Evolutionary conservation across 1,140 invertebrate genomes (phyloP).

Genomic region (Asbolus verrucosus): DNA sequence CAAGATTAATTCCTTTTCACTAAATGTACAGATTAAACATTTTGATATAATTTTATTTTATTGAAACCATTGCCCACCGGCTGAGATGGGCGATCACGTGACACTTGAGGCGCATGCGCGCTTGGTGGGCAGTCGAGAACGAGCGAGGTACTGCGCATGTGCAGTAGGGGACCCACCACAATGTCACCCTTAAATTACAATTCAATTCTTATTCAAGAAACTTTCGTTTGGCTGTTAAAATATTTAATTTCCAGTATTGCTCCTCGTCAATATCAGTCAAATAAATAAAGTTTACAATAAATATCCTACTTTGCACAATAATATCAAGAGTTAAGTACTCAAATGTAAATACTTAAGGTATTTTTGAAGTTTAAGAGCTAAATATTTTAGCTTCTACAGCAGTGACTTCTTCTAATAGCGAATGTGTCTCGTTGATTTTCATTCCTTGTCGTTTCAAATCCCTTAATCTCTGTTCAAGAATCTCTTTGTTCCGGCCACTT

Average conservation of each 20-base stretch:
- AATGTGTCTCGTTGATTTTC: conserved; percentile 69
- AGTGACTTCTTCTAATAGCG: conserved; percentile 61
- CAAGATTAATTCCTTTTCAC: conserved; percentile 28
- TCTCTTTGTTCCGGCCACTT: conserved; percentile 72
- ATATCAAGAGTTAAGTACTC: conserved; percentile 1
- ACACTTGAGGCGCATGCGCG: too few relatives aligned
- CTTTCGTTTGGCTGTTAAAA: too few relatives aligned
- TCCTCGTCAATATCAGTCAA: conserved; percentile 14
- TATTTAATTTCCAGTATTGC: background rate
- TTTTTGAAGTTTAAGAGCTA: background rate
- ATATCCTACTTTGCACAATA: background rate
- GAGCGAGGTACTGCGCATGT: too few relatives aligned
- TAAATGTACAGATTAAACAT: conserved; percentile 45
- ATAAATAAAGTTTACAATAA: conserved; percentile 21
- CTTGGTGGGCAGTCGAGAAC: too few relatives aligned
- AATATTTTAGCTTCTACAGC: conserved; percentile 51
- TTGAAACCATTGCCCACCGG: background rate
- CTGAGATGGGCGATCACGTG: too few relatives aligned
- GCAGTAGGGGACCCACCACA: too few relatives aligned
- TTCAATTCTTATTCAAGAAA: too few relatives aligned
- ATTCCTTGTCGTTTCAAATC: conserved; percentile 72
- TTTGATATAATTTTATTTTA: conserved; percentile 28
- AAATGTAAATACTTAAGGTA: background rate
- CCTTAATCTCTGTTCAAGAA: conserved; percentile 71
- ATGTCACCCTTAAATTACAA: too few relatives aligned